phyloP scores from a whole-genome alignment of 2,113 vertebrate genomes.

The Vimba vimba region DNA sequence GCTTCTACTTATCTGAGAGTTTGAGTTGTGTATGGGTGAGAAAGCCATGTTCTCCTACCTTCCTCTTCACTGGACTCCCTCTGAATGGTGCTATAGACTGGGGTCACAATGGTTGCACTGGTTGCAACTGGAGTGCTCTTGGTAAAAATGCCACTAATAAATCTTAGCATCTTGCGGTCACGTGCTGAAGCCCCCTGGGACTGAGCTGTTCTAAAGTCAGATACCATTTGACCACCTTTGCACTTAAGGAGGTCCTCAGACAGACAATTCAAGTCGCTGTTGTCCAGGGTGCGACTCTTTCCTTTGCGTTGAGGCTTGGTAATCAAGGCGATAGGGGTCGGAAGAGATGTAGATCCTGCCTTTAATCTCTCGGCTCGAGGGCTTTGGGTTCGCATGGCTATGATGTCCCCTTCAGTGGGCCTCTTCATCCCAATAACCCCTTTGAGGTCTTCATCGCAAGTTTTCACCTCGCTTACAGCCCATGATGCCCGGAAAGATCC shows the following conservation, averaged over 20 bases:
- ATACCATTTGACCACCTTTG: constrained; percentile 65
- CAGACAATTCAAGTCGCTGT: constrained; percentile 88
- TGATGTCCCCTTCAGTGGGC: constrained; percentile 59
- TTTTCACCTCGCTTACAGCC: constrained; percentile 84
- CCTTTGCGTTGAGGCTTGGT: constrained; percentile 84
- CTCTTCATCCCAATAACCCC: constrained; percentile 60
- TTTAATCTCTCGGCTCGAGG: constrained; percentile 80
- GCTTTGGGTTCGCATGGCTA: constrained; percentile 72
- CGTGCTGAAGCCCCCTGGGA: constrained; percentile 80
- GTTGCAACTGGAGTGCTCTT: constrained; percentile 85
- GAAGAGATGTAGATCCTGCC: constrained; percentile 70
- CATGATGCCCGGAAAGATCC: constrained; percentile 85
- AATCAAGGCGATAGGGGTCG: constrained; percentile 63
- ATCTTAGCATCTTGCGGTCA: constrained; percentile 96
- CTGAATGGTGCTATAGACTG: constrained; percentile 75
- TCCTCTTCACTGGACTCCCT: constrained; percentile 82
- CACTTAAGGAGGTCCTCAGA: constrained; percentile 78
- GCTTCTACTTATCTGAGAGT: background rate
- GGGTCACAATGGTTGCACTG: constrained; percentile 71
- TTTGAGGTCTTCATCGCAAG: constrained; percentile 63
- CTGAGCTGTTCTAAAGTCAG: constrained; percentile 62
- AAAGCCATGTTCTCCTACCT: constrained; percentile 67
- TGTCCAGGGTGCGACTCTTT: constrained; percentile 93
- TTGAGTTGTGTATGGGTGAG: background rate
- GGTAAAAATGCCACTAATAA: constrained; percentile 96